Evolutionary conservation across 2,113 vertebrate species (phyloP).

Genomic region (Pelusios castaneus): DNA sequence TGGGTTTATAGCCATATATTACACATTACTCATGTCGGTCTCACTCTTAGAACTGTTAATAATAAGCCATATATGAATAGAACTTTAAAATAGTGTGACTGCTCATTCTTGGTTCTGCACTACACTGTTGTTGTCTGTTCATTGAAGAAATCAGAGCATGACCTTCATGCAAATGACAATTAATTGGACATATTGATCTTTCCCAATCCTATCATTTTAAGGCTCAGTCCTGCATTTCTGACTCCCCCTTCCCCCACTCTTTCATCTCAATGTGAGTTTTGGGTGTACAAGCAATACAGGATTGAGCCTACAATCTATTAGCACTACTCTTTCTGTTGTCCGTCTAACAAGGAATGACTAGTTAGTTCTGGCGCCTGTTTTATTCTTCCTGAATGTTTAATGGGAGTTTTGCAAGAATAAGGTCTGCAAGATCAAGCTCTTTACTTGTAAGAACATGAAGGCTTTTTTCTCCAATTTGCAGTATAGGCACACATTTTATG

Average conservation of each 20-base stretch:
- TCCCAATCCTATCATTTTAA: not conserved
- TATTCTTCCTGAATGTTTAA: not conserved
- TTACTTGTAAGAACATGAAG: not conserved
- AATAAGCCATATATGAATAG: not conserved
- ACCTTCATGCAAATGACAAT: not conserved
- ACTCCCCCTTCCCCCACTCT: not conserved
- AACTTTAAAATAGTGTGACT: not conserved
- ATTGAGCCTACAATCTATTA: not conserved
- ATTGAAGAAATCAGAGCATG: not conserved
- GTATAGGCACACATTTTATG: not conserved
- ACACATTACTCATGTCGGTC: fast-evolving
- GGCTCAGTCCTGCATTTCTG: not conserved
- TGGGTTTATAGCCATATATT: not conserved
- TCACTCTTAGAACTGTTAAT: not conserved
- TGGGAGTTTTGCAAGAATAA: not conserved
- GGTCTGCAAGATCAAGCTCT: not conserved
- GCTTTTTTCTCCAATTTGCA: fast-evolving
- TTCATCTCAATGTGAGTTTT: not conserved
- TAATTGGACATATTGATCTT: not conserved
- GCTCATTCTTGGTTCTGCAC: not conserved
- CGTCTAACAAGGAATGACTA: not conserved
- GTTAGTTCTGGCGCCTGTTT: not conserved
- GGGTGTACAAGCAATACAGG: not conserved
- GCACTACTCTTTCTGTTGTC: not conserved
- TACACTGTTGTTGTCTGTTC: not conserved